A percentile compares a stretch with the other conserved stretches of the same genome.
These are phyloP conservation scores for Caenorhabditis japonica DNA, from an alignment of 2,888 invertebrate species.

Conservation along the genomic window DNA sequence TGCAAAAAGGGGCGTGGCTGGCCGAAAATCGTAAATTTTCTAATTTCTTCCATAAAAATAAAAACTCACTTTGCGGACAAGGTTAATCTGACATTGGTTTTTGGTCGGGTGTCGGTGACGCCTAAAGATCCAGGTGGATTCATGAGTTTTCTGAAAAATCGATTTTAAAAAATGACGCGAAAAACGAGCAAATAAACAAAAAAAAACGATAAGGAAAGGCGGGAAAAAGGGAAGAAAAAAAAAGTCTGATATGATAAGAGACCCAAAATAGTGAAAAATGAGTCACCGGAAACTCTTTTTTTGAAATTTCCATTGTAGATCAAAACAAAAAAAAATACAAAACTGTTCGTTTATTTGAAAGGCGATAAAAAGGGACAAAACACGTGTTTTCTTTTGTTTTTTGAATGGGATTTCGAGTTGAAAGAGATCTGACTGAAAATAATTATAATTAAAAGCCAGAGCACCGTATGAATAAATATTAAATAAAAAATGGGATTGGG, in stretches of 20 bases:
- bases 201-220: conserved; percentile 1
- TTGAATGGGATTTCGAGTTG: not conserved
- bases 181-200: not conserved
- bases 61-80: conserved; percentile 45
- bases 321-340: not conserved
- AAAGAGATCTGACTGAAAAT: not conserved
- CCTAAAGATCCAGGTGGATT: conserved; percentile 21
- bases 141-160: conserved; percentile 2
- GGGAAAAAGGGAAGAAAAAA: not conserved
- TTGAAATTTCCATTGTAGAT: not conserved
- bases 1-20: too few species aligned
- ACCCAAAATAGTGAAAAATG: conserved; percentile 2
- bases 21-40: too few species aligned
- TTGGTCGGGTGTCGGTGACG: conserved; percentile 24
- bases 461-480: too few species aligned
- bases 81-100: conserved; percentile 40
- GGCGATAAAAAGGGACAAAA: not conserved
- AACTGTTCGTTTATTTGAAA: not conserved
- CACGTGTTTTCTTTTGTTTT: not conserved
- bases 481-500: too few species aligned
- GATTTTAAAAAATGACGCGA: not conserved
- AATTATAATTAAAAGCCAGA: too few species aligned
- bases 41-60: not conserved
- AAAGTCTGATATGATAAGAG: not conserved
- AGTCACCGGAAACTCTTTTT: conserved; percentile 20